phyloP scores from a whole-genome alignment of 2,797 vertebrate species.

The Sarcoramphus papa region DNA sequence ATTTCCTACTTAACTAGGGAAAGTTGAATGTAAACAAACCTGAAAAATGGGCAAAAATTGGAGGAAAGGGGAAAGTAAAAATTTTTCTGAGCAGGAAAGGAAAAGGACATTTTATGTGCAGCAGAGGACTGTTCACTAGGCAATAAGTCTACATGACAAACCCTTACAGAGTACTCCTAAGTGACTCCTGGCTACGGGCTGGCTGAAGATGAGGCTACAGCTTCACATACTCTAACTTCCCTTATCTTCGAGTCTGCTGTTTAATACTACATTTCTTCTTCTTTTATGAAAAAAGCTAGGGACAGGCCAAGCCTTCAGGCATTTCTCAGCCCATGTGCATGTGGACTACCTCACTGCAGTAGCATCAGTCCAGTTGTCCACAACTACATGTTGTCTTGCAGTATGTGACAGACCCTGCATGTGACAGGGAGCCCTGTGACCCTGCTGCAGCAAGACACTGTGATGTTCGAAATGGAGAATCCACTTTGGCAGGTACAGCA shows the following conservation, averaged over 20 bases:
- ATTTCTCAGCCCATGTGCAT: background rate
- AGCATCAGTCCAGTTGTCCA: background rate
- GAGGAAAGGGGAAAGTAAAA: background rate
- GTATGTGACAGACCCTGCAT: background rate
- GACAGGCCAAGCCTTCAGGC: background rate
- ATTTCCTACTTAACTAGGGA: background rate
- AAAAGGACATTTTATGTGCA: background rate
- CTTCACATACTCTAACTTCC: background rate
- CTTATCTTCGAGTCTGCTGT: background rate
- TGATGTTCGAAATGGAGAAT: background rate
- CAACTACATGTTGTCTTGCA: accelerated
- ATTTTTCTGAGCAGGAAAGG: background rate
- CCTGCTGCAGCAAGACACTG: background rate
- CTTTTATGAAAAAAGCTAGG: background rate
- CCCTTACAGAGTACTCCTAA: background rate
- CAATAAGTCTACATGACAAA: background rate
- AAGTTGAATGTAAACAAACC: background rate
- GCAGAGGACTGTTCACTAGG: background rate
- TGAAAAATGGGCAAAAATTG: background rate
- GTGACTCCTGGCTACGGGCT: background rate
- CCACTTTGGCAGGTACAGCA: background rate
- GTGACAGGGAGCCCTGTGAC: background rate
- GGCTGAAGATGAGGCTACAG: background rate
- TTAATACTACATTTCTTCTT: background rate
- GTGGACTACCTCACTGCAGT: background rate